A percentile compares a stretch with the other conserved stretches of the same genome.
phyloP scores from a whole-genome alignment of 2,113 vertebrate genomes.

The Parus major region DNA sequence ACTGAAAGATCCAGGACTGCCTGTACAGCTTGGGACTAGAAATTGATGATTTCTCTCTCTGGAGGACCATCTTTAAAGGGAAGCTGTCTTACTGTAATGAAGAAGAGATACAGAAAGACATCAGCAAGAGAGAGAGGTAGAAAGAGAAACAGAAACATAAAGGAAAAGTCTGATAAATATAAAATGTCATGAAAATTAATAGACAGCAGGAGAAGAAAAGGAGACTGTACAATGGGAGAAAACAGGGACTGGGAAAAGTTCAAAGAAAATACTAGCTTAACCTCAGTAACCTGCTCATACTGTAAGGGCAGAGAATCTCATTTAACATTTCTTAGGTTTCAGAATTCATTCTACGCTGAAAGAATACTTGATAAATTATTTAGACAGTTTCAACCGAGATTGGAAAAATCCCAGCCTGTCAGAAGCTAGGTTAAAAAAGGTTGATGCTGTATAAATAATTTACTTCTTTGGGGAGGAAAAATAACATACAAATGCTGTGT shows the following conservation, averaged over 20 bases:
- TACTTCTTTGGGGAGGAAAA: slow-evolving; percentile 42
- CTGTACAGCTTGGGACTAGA: not conserved
- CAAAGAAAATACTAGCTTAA: slow-evolving; percentile 66
- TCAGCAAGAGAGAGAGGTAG: slow-evolving; percentile 38
- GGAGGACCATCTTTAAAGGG: not conserved
- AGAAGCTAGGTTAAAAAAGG: slow-evolving; percentile 74
- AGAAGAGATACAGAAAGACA: not conserved
- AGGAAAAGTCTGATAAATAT: slow-evolving; percentile 17
- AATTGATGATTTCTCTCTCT: slow-evolving; percentile 18
- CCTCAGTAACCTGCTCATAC: slow-evolving; percentile 62
- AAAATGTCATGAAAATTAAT: slow-evolving; percentile 65
- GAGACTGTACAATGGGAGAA: not conserved
- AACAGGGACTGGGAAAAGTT: slow-evolving; percentile 43
- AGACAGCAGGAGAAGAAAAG: not conserved
- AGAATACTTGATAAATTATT: slow-evolving; percentile 79
- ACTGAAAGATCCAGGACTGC: not conserved
- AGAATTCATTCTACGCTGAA: slow-evolving; percentile 63
- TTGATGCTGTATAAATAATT: slow-evolving; percentile 77
- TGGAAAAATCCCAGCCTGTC: slow-evolving; percentile 74
- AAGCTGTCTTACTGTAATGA: slow-evolving; percentile 21
- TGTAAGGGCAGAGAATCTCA: slow-evolving; percentile 63
- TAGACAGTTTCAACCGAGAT: slow-evolving; percentile 69
- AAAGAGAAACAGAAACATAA: not conserved
- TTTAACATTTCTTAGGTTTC: slow-evolving; percentile 73
- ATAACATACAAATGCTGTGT: slow-evolving; percentile 13